Evolutionary conservation across 2,888 invertebrate species (phyloP).

Genomic region (Drosophila siamana): DNA sequence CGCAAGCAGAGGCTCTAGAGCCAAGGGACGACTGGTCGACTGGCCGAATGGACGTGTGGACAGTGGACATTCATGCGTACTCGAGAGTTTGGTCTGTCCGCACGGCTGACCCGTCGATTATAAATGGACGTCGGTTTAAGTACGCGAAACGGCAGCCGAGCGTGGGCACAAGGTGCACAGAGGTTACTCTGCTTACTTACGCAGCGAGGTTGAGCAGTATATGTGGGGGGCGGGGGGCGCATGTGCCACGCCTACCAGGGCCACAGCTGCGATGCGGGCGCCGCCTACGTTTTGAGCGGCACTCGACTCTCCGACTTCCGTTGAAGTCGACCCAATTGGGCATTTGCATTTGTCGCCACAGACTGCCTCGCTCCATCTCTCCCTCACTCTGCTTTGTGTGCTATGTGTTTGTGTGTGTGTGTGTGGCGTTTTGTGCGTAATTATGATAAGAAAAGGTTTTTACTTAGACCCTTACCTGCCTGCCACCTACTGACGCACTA

Average conservation of each 20-base stretch:
- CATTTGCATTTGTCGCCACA: slow-evolving; percentile 72
- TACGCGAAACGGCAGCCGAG: slow-evolving; percentile 74
- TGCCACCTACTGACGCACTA: slow-evolving; percentile 32
- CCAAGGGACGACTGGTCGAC: background rate
- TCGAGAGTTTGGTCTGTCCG: slow-evolving; percentile 73
- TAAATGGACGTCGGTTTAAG: slow-evolving; percentile 76
- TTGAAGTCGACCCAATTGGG: slow-evolving; percentile 51
- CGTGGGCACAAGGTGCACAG: slow-evolving; percentile 53
- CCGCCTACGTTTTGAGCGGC: slow-evolving; percentile 37
- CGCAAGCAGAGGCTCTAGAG: slow-evolving; percentile 39
- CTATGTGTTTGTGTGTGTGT: background rate
- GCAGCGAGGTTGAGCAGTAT: background rate
- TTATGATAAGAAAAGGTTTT: slow-evolving; percentile 82
- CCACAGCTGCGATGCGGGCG: slow-evolving; percentile 74
- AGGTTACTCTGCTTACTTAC: slow-evolving; percentile 3
- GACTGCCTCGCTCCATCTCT: background rate
- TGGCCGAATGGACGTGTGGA: no score
- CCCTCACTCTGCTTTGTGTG: slow-evolving; percentile 7
- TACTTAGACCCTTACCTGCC: slow-evolving; percentile 60
- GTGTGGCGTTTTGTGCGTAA: slow-evolving; percentile 76
- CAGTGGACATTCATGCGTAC: slow-evolving; percentile 11
- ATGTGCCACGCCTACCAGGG: slow-evolving; percentile 57
- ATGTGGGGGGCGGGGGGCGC: slow-evolving; percentile 22
- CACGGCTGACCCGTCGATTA: slow-evolving; percentile 74
- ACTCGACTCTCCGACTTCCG: slow-evolving; percentile 58